phyloP scores from a whole-genome alignment of 2,797 vertebrate genomes.

The Fistularia commersonii region DNA sequence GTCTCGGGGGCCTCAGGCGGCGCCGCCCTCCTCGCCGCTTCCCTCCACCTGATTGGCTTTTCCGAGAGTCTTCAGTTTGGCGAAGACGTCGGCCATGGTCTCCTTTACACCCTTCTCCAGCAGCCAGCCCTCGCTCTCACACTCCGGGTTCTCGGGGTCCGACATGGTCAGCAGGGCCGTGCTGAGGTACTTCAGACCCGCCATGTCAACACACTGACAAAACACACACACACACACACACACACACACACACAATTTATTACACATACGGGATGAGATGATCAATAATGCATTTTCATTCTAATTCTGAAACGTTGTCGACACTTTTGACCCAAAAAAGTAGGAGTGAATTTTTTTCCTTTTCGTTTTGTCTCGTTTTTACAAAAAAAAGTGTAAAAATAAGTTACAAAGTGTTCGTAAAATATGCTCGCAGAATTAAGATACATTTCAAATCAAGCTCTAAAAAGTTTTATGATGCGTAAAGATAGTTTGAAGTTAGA shows the following conservation, averaged over 20 bases:
- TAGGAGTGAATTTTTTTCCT: no score
- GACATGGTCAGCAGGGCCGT: conserved; percentile 84
- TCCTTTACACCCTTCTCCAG: conserved; percentile 89
- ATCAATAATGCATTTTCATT: no score
- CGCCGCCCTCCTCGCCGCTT: conserved; percentile 62
- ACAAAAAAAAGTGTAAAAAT: no score
- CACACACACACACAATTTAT: conserved; percentile 7
- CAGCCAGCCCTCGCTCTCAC: conserved; percentile 91
- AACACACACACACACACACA: conserved; percentile 13
- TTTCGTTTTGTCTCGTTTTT: no score
- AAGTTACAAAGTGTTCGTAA: no score
- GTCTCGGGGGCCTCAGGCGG: conserved; percentile 70
- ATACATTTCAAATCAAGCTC: no score
- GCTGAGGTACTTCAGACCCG: conserved; percentile 85
- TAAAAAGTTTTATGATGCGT: no score
- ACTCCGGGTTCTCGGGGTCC: conserved; percentile 88
- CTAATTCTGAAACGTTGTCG: no score
- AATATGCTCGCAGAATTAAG: no score
- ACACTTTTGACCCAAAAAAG: no score
- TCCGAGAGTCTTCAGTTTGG: conserved; percentile 80
- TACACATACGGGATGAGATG: no score
- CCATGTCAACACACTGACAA: conserved; percentile 75
- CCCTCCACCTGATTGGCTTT: conserved; percentile 86
- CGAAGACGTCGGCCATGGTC: conserved; percentile 76
- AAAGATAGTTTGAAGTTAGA: no score